Evolutionary conservation across 1,140 invertebrate genomes (phyloP), one percentile per base, ranked within the genome.

Genomic region (Drosophila auraria): DNA sequence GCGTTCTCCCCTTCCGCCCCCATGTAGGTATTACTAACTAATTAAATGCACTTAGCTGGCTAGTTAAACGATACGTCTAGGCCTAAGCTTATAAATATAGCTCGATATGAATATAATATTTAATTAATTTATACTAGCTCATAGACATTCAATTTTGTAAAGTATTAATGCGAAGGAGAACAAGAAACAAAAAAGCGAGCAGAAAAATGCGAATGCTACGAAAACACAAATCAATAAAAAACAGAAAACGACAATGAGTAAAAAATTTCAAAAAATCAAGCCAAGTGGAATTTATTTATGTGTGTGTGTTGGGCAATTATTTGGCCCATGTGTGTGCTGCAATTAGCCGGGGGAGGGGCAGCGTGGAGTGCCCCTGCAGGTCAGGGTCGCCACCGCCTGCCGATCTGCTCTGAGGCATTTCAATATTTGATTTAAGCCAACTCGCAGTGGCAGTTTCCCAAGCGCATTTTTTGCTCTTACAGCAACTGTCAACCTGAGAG

Each of bases 41-140:
- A 76, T 69, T 75, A 75, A 75, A 80, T 61, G 44, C 54, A 79
- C 60, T 60, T 80, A 72, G 68, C 60, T 56, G 72, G 59, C 60
- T 73, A 73, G 66, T 72, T 72, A 72, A 73, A 72, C 53, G 59
- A 49, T 62, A 66, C 56, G 27, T 66, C 27, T 61, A 62, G 20
- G 40, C 8, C 45, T 68, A 78, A 53, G 58, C n/a, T 42, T 61
- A 53, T 33, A 53, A n/a, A 61, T 66, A 60, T 62, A 73, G 42
- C 27, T 69, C 47, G 50, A 70, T 53, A 83, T 72, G 63, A 76
- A 70, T 75, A 82, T 62, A 49, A 66, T 78, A 78, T 84, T 75
- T 89, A 89, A 89, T 82, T 89, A 89, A 89, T 89, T 89, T 89
- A 89, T 89, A 89, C 87, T 89, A 89, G 84, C 53, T 62, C 59